Conservation (phyloP, 2,113 vertebrate genomes). For the Ariopsis seemanni region DNA sequence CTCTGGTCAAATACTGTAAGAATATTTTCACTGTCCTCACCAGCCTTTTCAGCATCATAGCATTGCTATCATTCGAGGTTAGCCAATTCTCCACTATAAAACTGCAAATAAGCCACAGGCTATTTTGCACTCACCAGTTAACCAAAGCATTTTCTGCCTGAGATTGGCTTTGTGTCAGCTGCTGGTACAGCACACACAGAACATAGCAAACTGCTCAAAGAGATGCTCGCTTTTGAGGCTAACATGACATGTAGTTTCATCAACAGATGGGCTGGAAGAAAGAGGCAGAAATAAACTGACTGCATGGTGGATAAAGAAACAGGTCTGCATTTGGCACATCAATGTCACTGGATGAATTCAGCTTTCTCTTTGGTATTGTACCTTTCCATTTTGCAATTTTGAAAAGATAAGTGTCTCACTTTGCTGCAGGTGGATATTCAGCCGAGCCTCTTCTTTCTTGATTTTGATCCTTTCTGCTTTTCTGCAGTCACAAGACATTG, state of each 20-base stretch:
- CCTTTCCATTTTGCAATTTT: conserved; percentile 43
- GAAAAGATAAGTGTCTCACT: conserved; percentile 47
- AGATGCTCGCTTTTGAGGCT: conserved; percentile 11
- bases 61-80: conserved; percentile 66
- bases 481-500: conserved; percentile 4
- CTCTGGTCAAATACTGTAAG: neutral
- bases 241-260: conserved; percentile 38
- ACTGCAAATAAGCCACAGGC: conserved; percentile 68
- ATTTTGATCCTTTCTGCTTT: conserved; percentile 11
- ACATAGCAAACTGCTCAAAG: conserved; percentile 16
- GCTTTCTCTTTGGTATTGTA: neutral
- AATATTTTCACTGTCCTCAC: conserved; percentile 2
- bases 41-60: conserved; percentile 42
- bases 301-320: neutral
- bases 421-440: conserved; percentile 24
- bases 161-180: conserved; percentile 63
- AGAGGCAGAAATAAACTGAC: conserved; percentile 23
- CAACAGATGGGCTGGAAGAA: conserved; percentile 34
- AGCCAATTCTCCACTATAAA: conserved; percentile 67
- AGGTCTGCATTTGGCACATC: neutral
- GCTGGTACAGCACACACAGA: conserved; percentile 48
- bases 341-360: neutral
- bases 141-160: conserved; percentile 64
- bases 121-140: conserved; percentile 62
- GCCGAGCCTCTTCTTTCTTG: conserved; percentile 15